phyloP scores from a whole-genome alignment of 2,888 invertebrate genomes.

The Acrobasis suavella region DNA sequence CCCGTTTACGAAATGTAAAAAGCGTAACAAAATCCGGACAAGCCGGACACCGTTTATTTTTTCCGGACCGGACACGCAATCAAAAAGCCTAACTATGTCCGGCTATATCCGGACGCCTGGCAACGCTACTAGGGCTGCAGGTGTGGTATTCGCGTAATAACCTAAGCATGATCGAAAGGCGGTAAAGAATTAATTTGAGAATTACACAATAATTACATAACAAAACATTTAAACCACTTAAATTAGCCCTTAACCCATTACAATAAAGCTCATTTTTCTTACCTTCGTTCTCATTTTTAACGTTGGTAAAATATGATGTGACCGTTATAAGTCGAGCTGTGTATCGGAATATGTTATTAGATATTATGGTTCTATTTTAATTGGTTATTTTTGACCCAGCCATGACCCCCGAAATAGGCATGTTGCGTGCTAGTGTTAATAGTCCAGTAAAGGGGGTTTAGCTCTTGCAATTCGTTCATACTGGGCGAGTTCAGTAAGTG shows the following conservation, averaged over 20 bases:
- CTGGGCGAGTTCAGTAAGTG: background rate
- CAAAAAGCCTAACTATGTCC: no score
- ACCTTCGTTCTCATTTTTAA: conserved; percentile 34
- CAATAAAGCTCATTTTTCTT: conserved; percentile 46
- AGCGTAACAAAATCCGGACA: no score
- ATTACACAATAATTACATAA: conserved; percentile 12
- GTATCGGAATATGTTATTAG: background rate
- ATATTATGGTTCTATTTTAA: conserved; percentile 11
- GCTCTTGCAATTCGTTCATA: conserved; percentile 6
- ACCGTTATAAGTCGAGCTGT: conserved; percentile 39
- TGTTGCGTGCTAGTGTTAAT: conserved; percentile 62
- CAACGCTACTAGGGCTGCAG: background rate
- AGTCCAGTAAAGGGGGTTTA: conserved; percentile 37
- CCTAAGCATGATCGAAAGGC: background rate
- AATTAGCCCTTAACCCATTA: conserved; percentile 1
- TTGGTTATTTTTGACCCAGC: conserved; percentile 50
- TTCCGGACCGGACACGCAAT: no score
- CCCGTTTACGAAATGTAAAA: no score
- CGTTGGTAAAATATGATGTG: conserved; percentile 28
- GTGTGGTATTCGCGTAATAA: background rate
- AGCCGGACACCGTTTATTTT: no score
- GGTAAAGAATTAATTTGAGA: conserved; percentile 15
- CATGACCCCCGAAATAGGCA: conserved; percentile 65
- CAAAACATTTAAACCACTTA: conserved; percentile 2
- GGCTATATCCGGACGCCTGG: no score